Conservation (phyloP, 1,140 invertebrate genomes). For the Globodera rostochiensis region DNA sequence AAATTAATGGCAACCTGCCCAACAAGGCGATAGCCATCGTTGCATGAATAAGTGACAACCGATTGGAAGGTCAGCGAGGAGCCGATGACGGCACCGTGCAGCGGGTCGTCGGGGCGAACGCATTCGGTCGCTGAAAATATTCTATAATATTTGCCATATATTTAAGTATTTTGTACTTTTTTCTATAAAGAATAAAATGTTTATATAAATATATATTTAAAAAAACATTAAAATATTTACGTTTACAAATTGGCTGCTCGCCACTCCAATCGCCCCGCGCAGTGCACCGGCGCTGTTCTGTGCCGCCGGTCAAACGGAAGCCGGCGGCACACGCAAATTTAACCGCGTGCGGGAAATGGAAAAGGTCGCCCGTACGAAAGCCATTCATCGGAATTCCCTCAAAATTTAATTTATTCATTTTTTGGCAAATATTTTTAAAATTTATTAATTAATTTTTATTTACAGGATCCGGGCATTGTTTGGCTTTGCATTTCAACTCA, state of each 20-base stretch:
- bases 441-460: background rate
- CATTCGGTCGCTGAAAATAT: slow-evolving; percentile 60
- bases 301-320: slow-evolving; percentile 65
- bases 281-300: slow-evolving; percentile 63
- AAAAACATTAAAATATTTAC: slow-evolving; percentile 41
- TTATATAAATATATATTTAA: too few species aligned
- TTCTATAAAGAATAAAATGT: background rate
- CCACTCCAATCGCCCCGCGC: slow-evolving; percentile 67
- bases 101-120: slow-evolving; percentile 56
- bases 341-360: slow-evolving; percentile 81
- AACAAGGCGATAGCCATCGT: slow-evolving; percentile 87
- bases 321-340: slow-evolving; percentile 66
- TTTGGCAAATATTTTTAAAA: background rate
- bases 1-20: slow-evolving; percentile 71
- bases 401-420: background rate
- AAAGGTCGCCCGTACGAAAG: slow-evolving; percentile 83
- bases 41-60: slow-evolving; percentile 83
- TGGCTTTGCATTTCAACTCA: slow-evolving; percentile 86
- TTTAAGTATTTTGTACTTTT: slow-evolving; percentile 5
- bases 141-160: background rate
- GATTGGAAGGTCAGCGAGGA: slow-evolving; percentile 81
- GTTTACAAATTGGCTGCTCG: slow-evolving; percentile 63
- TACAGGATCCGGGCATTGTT: slow-evolving; percentile 79
- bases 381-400: slow-evolving; percentile 80
- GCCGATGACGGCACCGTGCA: slow-evolving; percentile 76